Percentiles rank a stretch among this genome's conserved stretches.
phyloP scores from a whole-genome alignment of 2,797 vertebrate species.

The Periophthalmus magnuspinnatus region DNA sequence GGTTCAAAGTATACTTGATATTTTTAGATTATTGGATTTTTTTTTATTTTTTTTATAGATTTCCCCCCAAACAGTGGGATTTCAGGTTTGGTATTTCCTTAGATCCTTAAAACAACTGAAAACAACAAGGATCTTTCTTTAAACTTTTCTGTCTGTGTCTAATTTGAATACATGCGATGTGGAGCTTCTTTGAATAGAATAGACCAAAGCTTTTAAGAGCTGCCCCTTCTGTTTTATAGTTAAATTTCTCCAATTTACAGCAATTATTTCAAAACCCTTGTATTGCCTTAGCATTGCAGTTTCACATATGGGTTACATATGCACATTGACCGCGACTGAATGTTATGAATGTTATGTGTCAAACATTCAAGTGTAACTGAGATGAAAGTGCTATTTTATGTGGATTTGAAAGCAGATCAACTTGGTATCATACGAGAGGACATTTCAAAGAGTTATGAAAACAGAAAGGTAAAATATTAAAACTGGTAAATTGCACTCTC shows the following conservation, averaged over 20 bases:
- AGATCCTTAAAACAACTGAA: not conserved
- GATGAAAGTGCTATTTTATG: not conserved
- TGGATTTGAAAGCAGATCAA: slow-evolving; percentile 6
- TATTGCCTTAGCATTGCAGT: not conserved
- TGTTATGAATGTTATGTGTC: not conserved
- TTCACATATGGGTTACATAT: not conserved
- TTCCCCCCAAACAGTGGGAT: not conserved
- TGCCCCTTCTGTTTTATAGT: not conserved
- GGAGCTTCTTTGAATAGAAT: not conserved
- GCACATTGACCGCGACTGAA: too few species aligned
- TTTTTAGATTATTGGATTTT: too few species aligned
- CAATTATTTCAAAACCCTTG: slow-evolving; percentile 4
- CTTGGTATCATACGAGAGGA: not conserved
- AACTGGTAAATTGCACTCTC: not conserved
- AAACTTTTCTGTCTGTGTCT: not conserved
- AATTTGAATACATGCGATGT: not conserved
- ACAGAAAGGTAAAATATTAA: slow-evolving; percentile 1
- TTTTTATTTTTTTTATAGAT: too few species aligned
- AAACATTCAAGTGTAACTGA: slow-evolving; percentile 7
- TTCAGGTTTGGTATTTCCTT: not conserved
- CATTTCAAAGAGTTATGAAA: slow-evolving; percentile 10
- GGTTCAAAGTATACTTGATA: not conserved
- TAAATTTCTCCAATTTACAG: not conserved
- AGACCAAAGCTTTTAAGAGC: slow-evolving; percentile 1
- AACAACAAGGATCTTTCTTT: not conserved